A percentile compares a stretch with the other conserved stretches of the same genome.
These are phyloP conservation scores for Ametastegia equiseti DNA, from an alignment of 2,888 invertebrate species.

Conservation along the genomic window DNA sequence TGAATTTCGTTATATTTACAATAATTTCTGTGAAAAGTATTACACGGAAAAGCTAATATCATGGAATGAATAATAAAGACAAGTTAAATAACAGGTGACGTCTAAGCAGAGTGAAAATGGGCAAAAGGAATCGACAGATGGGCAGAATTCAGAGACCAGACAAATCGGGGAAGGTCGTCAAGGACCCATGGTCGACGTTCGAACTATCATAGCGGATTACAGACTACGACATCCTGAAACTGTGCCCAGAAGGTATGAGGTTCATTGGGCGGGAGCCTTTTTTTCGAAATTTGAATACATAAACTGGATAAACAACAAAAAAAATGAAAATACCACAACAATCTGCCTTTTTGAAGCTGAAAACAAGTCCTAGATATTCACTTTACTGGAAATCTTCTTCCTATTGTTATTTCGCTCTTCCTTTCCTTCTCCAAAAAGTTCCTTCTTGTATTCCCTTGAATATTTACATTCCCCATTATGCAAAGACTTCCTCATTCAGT, in stretches of 20 bases:
- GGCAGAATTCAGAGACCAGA: slow-evolving; percentile 77
- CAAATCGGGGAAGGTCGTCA: slow-evolving; percentile 84
- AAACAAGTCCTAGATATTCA: too few species aligned
- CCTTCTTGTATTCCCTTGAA: too few species aligned
- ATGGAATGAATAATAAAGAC: neutral
- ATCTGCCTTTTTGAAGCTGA: too few species aligned
- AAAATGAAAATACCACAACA: too few species aligned
- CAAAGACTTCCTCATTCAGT: neutral
- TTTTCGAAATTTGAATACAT: neutral
- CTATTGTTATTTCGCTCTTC: too few species aligned
- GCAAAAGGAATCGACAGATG: slow-evolving; percentile 56
- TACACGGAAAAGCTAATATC: too few species aligned
- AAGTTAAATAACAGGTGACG: slow-evolving; percentile 52
- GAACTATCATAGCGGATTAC: slow-evolving; percentile 89
- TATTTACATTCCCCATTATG: neutral
- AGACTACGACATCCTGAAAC: slow-evolving; percentile 87
- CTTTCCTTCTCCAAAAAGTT: too few species aligned
- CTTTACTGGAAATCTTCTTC: too few species aligned
- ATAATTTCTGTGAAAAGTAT: too few species aligned
- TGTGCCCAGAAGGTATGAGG: slow-evolving; percentile 80
- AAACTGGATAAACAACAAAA: neutral
- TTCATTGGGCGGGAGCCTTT: neutral
- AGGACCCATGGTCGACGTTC: slow-evolving; percentile 88
- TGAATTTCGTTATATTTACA: too few species aligned
- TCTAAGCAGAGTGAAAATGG: slow-evolving; percentile 65